Base-by-base conservation (phyloP, 2,797 vertebrate species). In the Spinus pinus region DNA sequence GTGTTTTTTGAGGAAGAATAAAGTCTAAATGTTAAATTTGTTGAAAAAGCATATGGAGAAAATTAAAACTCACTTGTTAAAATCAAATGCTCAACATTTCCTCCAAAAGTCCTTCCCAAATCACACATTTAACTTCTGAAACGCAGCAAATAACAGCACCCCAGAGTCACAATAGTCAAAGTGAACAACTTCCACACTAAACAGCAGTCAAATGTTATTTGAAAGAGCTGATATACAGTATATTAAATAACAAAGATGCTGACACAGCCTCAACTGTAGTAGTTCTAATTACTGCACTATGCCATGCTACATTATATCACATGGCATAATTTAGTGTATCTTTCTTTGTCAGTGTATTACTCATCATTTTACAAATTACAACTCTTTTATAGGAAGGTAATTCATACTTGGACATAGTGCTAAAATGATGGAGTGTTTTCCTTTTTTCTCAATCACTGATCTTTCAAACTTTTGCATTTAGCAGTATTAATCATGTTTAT, bases 281-380 rank as follows among this genome's bases (percentile, higher is more conserved):
- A 58, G 56, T 88, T 42, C 35, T 88, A 78, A 80, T 95, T 96
- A 74, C 39, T 73, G 35, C n/a, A 66, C 88, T 57, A 7, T 5
- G 9, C 75, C 90, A 81, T 89, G 64, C 66, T 95, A 28, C 62
- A 67, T 93, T 95, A 72, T 84, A 92, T 92, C 81, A 82, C 54
- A n/a, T 77, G 74, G 37, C 56, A 64, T 95, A 95, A 93, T 93
- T 96, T 85, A 95, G 33, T 74, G 35, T 72, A 49, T 95, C 93
- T 94, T 91, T 92, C 87, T 96, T 96, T 92, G 86, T 95, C 94
- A 92, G 19, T 90, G 44, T 93, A 81, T 95, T 96, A 57, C 92
- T 97, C 86, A 94, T 96, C 88, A 90, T 90, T 97, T 96, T 96
- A 94, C 70, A 97, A 96, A 97, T 97, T 96, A 83, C 67, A 89